Percentiles rank a stretch among this genome's conserved stretches.
Evolutionary conservation across 2,113 vertebrate genomes (phyloP).

Genomic region (Anseranas semipalmata): DNA sequence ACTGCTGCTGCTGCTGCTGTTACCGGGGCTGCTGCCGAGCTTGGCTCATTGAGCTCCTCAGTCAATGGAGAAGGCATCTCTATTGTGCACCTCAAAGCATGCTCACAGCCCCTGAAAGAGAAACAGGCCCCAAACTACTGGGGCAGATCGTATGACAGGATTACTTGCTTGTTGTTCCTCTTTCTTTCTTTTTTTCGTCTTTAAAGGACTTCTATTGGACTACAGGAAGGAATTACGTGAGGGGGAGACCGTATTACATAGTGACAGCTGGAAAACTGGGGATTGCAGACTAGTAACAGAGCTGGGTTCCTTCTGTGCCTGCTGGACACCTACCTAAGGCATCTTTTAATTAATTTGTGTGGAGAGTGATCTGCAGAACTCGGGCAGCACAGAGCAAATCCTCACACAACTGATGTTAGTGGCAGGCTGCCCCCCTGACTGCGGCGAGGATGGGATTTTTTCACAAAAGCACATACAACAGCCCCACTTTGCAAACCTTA

Average conservation of each 20-base stretch:
- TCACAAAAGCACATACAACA: neutral
- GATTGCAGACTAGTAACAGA: constrained; percentile 62
- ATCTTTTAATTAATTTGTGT: constrained; percentile 69
- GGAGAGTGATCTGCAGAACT: neutral
- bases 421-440: neutral
- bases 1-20: constrained; percentile 67
- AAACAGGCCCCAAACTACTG: constrained; percentile 70
- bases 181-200: constrained; percentile 30
- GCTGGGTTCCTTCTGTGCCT: constrained; percentile 63
- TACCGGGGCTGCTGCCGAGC: constrained; percentile 44
- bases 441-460: neutral
- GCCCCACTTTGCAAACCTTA: neutral
- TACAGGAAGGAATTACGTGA: constrained; percentile 65
- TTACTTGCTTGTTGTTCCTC: constrained; percentile 70
- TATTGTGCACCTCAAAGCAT: constrained; percentile 74
- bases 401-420: fast-evolving
- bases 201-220: constrained; percentile 56
- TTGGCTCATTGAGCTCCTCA: constrained; percentile 71
- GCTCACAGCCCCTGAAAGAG: constrained; percentile 70
- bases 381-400: neutral
- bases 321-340: constrained; percentile 54
- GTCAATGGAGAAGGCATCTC: constrained; percentile 71
- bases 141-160: constrained; percentile 73
- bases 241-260: constrained; percentile 66
- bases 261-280: constrained; percentile 74